Conservation (phyloP, 2,797 vertebrate species). For the Vespertilio murinus region DNA sequence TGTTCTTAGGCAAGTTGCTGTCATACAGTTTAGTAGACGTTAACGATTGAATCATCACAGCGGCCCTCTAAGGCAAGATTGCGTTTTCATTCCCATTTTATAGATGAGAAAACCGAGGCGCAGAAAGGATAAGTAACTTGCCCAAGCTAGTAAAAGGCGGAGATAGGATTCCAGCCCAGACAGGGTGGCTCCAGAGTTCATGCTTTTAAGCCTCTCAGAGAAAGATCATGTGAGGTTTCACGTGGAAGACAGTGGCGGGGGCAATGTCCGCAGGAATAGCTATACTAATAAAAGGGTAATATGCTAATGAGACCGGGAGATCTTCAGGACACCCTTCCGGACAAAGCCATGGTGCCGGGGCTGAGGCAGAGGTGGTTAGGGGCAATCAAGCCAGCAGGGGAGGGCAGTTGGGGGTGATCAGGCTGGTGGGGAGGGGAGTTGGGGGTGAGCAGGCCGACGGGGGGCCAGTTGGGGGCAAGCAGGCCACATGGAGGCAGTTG, state of each 20-base stretch:
- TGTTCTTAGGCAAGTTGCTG: background rate
- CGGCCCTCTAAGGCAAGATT: background rate
- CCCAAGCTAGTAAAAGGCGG: conserved; percentile 57
- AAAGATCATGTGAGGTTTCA: background rate
- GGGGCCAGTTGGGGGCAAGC: no score
- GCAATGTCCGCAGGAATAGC: background rate
- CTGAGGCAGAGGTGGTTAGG: no score
- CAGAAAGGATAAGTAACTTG: background rate
- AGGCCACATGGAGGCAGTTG: no score
- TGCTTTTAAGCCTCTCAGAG: background rate
- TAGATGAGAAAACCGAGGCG: conserved; percentile 33
- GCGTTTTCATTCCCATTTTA: conserved; percentile 41
- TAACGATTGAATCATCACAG: background rate
- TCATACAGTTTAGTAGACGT: background rate
- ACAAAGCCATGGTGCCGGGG: no score
- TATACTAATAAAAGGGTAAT: no score
- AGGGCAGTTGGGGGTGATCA: no score
- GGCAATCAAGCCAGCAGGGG: no score
- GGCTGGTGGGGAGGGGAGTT: no score
- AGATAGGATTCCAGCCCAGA: conserved; percentile 26
- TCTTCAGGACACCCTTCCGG: no score
- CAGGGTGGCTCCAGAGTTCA: background rate
- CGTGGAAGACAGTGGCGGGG: no score
- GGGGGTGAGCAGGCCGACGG: no score
- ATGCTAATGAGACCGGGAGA: no score